These are phyloP conservation scores for Tromatobia lineatoria DNA, from an alignment of 2,888 invertebrate species.

Conservation along the genomic window DNA sequence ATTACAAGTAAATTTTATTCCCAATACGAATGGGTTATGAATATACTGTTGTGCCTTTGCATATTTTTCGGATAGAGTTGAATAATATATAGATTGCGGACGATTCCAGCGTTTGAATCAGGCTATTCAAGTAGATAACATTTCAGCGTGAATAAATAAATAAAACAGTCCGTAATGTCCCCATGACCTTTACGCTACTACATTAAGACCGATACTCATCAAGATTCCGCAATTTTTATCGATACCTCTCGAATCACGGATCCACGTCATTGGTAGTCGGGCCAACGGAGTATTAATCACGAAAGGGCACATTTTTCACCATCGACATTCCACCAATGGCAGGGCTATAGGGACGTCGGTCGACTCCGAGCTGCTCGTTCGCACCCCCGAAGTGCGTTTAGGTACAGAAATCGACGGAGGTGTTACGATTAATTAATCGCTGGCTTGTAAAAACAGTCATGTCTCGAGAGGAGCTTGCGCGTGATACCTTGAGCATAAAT, in stretches of 20 bases:
- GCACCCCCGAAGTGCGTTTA: neutral
- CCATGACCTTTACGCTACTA: neutral
- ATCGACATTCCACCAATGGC: slow-evolving; percentile 7
- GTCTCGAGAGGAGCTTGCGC: neutral
- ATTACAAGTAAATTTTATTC: no score
- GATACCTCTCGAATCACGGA: neutral
- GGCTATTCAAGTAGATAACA: no score
- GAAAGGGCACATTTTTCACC: slow-evolving; percentile 1
- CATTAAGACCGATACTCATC: neutral
- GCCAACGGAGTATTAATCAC: neutral
- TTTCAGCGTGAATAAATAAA: neutral
- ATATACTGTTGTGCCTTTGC: neutral
- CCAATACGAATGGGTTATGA: neutral
- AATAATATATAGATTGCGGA: neutral
- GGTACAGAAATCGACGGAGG: slow-evolving; percentile 23
- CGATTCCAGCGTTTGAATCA: neutral
- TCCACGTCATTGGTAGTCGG: neutral
- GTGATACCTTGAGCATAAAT: slow-evolving; percentile 13
- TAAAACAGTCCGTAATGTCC: neutral
- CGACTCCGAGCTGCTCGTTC: neutral
- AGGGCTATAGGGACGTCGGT: neutral
- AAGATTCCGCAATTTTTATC: slow-evolving; percentile 1
- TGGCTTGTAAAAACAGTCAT: slow-evolving; percentile 2
- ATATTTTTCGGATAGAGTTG: neutral
- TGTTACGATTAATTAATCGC: slow-evolving; percentile 37